Base-by-base conservation (phyloP, 2,113 vertebrate species). In the Perca flavescens region DNA sequence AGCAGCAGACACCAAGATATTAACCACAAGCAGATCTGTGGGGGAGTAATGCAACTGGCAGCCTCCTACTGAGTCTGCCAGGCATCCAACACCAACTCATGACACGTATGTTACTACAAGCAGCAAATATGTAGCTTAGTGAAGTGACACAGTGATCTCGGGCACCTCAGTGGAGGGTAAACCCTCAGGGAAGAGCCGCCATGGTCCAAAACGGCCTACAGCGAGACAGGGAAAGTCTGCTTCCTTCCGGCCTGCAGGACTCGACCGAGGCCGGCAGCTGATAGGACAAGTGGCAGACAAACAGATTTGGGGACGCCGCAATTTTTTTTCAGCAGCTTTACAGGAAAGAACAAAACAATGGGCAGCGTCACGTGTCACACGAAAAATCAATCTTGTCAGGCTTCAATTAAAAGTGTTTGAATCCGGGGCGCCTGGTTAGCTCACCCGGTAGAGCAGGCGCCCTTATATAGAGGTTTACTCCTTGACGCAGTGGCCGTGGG, bases 101-200 rank as follows among this genome's bases (percentile, higher is more conserved):
- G 13, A 83, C 57, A 62, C 28, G 17, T 53, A 21, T 74, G 75
- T 52, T 46, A 31, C 31, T 31, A 74, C 66, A 61, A 80, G 70
- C 67, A 74, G 63, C 70, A 75, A 53, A 83, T 67, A 69, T 79
- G 83, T 64, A 70, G 79, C 82, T 63, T 28, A 56, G 82, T 47
- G 73, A 68, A 61, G 66, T 50, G 76, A 86, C 75, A 80, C 54
- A n/a, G 65, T 50, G 69, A 85, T 91, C 70, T 77, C 34, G 74
- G 82, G 61, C 31, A 66, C 78, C 72, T 82, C 71, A 56, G 60
- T 43, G 77, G 77, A 86, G 70, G 58, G 52, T n/a, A 36, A 78
- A 62, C 28, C 80, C 74, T 60, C 31, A 17, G 70, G 62, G 64
- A 60, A 13, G 58, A 84, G 77, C 71, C 77, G 49, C 62, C 74